A percentile compares a stretch with the other conserved stretches of the same genome.
Evolutionary conservation across 2,888 invertebrate species (phyloP).

Genomic region (Conistra vaccinii): DNA sequence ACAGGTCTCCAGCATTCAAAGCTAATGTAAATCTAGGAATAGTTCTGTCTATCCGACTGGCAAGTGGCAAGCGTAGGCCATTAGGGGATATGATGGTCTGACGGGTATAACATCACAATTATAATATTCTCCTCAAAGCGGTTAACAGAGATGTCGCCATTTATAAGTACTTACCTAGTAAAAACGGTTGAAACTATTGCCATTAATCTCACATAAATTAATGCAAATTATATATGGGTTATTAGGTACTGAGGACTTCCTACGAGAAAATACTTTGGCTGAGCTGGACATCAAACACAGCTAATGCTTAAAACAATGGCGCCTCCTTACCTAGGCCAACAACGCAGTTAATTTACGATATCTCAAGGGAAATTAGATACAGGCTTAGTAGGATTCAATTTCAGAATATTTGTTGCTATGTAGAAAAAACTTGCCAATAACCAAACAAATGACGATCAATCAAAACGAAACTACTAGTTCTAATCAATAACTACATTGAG

Average conservation of each 20-base stretch:
- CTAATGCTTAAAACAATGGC: too few species aligned
- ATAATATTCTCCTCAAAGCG: neutral
- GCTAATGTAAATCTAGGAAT: conserved; percentile 45
- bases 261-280: neutral
- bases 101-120: neutral
- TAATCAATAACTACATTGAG: conserved; percentile 4
- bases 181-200: neutral
- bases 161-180: neutral
- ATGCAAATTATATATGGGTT: neutral
- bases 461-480: conserved; percentile 2
- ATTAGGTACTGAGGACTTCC: too few species aligned
- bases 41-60: conserved; percentile 10
- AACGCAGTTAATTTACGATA: neutral
- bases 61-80: conserved; percentile 8
- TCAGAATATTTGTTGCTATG: neutral
- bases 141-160: neutral
- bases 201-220: neutral
- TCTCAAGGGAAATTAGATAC: neutral
- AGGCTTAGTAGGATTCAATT: neutral
- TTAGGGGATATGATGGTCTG: conserved; percentile 22
- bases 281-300: neutral
- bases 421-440: neutral
- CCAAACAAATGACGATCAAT: conserved; percentile 18
- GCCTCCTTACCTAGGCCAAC: neutral
- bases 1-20: conserved; percentile 38